Evolutionary conservation across 2,888 invertebrate species (phyloP).

Genomic region (Tyria jacobaeae): DNA sequence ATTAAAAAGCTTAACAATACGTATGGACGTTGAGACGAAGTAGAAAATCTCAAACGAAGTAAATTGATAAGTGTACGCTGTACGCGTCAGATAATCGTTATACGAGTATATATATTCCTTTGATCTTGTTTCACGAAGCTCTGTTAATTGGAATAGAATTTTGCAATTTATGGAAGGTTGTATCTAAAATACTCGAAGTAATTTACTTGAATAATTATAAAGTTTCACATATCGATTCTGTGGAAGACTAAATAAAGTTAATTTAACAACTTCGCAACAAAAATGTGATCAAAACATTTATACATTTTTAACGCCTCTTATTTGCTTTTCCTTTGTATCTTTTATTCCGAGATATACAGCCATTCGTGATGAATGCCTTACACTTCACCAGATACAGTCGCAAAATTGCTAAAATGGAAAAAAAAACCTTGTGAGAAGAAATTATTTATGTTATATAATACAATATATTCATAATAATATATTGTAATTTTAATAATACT

Average conservation of each 20-base stretch:
- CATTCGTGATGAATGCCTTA: conserved; percentile 59
- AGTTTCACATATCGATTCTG: not conserved
- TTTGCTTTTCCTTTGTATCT: conserved; percentile 53
- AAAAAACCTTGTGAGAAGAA: no score
- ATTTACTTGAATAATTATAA: not conserved
- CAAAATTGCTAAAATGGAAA: conserved; percentile 59
- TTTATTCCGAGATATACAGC: conserved; percentile 51
- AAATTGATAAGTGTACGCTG: conserved; percentile 21
- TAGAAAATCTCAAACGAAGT: conserved; percentile 18
- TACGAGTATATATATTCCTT: conserved; percentile 25
- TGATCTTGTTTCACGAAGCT: conserved; percentile 19
- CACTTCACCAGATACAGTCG: conserved; percentile 56
- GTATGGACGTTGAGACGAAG: conserved; percentile 19
- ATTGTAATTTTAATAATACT: no score
- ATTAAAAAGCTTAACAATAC: conserved; percentile 23
- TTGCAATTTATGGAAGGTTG: not conserved
- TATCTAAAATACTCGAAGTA: not conserved
- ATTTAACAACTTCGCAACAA: conserved; percentile 30
- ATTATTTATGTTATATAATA: no score
- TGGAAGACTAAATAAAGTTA: conserved; percentile 28
- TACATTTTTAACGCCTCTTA: conserved; percentile 45
- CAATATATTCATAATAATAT: no score
- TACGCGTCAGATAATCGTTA: conserved; percentile 12
- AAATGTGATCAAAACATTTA: conserved; percentile 38
- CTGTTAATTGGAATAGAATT: conserved; percentile 1